Evolutionary conservation across 1,140 invertebrate species (phyloP).

Genomic region (Pemphigus obesinymphae): DNA sequence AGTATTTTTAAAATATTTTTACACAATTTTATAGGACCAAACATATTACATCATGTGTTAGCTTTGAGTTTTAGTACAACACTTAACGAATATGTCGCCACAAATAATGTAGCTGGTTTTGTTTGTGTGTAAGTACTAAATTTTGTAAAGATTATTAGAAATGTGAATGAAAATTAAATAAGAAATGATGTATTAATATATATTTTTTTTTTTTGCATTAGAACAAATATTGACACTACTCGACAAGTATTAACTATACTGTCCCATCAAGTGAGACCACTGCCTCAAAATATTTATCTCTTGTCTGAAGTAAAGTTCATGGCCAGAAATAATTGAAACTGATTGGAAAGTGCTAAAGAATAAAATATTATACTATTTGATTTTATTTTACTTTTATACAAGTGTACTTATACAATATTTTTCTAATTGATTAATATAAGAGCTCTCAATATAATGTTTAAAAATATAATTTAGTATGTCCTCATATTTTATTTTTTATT

Average conservation of each 20-base stretch:
- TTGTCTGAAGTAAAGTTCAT: slow-evolving; percentile 83
- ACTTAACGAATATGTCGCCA: slow-evolving; percentile 72
- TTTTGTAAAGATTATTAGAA: not conserved
- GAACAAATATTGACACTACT: slow-evolving; percentile 84
- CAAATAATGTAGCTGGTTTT: slow-evolving; percentile 86
- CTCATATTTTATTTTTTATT: too few species aligned
- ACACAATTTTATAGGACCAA: slow-evolving; percentile 54
- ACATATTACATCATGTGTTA: slow-evolving; percentile 80
- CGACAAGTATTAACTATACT: slow-evolving; percentile 80
- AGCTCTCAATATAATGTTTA: too few species aligned
- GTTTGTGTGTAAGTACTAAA: slow-evolving; percentile 84
- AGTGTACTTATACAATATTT: not conserved
- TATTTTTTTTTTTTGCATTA: too few species aligned
- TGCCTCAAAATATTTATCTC: slow-evolving; percentile 76
- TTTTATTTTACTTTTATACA: not conserved
- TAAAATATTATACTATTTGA: not conserved
- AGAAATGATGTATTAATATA: too few species aligned
- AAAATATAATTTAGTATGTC: too few species aligned
- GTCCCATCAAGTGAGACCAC: slow-evolving; percentile 86
- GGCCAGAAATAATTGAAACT: slow-evolving; percentile 58
- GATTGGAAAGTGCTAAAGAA: not conserved
- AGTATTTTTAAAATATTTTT: not conserved
- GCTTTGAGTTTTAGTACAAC: slow-evolving; percentile 79
- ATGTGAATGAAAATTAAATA: not conserved
- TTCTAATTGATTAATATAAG: not conserved